phyloP scores from a whole-genome alignment of 2,113 vertebrate genomes.

The Rostratula benghalensis region DNA sequence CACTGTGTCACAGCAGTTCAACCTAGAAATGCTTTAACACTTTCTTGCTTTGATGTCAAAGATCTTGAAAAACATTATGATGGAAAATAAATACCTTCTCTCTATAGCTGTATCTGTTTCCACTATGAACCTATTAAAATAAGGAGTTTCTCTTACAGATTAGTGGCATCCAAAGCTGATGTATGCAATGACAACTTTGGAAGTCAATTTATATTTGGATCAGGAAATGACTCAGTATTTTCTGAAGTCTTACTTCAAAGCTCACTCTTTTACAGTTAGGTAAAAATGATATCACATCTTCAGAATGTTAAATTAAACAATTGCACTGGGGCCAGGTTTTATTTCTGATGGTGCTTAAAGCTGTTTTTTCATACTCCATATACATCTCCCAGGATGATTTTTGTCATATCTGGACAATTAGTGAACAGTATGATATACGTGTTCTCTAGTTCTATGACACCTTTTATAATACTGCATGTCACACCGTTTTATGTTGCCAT shows the following conservation, averaged over 20 bases:
- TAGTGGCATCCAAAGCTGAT: conserved; percentile 8
- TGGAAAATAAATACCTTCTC: conserved; percentile 33
- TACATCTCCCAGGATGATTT: neutral
- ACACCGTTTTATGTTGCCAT: conserved; percentile 20
- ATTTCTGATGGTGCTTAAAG: conserved; percentile 14
- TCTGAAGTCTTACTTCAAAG: conserved; percentile 70
- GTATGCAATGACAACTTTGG: conserved; percentile 47
- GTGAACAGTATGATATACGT: neutral
- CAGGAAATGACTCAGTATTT: conserved; percentile 69
- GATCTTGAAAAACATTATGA: conserved; percentile 31
- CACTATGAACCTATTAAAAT: conserved; percentile 22
- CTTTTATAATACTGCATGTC: conserved; percentile 1
- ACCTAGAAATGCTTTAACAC: neutral
- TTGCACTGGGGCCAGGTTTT: neutral
- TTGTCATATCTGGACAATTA: conserved; percentile 5
- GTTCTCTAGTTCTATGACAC: neutral
- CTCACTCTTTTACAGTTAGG: conserved; percentile 44
- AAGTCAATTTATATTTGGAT: conserved; percentile 66
- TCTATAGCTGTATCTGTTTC: neutral
- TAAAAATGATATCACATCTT: conserved; percentile 69
- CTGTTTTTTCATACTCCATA: neutral
- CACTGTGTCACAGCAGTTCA: neutral
- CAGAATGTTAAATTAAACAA: conserved; percentile 66
- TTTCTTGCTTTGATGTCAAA: neutral
- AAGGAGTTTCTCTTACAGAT: conserved; percentile 18